Base-by-base conservation (phyloP, 37 sponge, comb jelly and placozoan species). In the Theonella swinhoei region DNA sequence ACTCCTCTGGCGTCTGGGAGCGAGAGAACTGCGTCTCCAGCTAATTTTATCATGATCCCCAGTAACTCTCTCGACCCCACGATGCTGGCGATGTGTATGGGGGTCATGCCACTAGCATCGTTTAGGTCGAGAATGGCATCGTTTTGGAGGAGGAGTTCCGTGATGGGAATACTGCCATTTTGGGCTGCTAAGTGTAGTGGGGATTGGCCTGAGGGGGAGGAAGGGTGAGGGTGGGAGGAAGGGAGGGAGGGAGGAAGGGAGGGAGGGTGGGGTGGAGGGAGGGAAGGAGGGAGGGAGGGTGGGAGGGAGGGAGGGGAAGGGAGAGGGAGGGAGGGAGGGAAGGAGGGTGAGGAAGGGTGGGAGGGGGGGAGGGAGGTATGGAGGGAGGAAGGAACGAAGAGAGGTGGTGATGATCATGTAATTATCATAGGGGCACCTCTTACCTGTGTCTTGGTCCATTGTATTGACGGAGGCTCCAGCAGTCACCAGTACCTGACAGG, bases 31-130 rank as follows among this genome's bases (percentile, higher is more conserved):
- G 80, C 78, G 4, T 39, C 69, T 23, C 85, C 76, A 25, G 83
- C 84, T 65, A 40, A 37, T 41, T 75, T 83, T 9, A 75, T 63
- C 60, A 92, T 67, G 39, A 72, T 84, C 31, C 61, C 68, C 29
- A 92, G 78, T 0, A 68, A 42, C 30, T 79, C 88, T 35, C 54
- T 42, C 11, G 72, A 68, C 29, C 78, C 80, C 36, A 78, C 42
- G 29, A 83, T 47, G 43, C 67, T 47, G 29, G 92, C 88, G 29
- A 88, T 14, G 74, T 92, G 92, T 23, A 92, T 42, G 1, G 92
- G 88, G 9, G 88, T 83, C 29, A 79, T 64, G 1, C 89, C 89
- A 39, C 79, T 70, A 22, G 14, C 67, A 72, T 89, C 89, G 39
- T 39, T 33, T 4, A 62, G 23, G 39, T 83, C 84, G 32, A 83